phyloP scores from a whole-genome alignment of 2,797 vertebrate species.

The Podarcis lilfordi region DNA sequence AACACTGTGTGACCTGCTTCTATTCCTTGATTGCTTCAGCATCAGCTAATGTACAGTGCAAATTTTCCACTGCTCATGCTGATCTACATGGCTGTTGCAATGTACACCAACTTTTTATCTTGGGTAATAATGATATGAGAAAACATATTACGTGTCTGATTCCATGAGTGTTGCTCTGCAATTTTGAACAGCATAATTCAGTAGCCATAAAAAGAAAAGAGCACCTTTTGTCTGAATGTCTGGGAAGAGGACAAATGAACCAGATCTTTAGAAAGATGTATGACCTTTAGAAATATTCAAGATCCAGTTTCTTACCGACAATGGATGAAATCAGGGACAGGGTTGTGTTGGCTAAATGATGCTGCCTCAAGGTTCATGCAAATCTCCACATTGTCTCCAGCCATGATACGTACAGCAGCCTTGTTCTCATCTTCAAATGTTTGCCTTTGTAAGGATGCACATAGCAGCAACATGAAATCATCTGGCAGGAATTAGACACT shows the following conservation, averaged over 20 bases:
- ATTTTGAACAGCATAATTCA: background rate
- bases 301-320: slow-evolving; percentile 85
- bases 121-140: background rate
- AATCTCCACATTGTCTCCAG: slow-evolving; percentile 98
- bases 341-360: slow-evolving; percentile 96
- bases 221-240: background rate
- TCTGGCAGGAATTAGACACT: slow-evolving; percentile 77
- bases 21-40: background rate
- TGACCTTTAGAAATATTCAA: slow-evolving; percentile 6
- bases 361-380: slow-evolving; percentile 96
- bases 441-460: slow-evolving; percentile 93
- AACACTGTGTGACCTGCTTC: background rate
- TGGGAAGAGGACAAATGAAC: background rate
- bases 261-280: background rate
- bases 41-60: background rate
- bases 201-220: background rate
- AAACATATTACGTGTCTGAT: background rate
- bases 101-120: background rate
- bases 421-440: slow-evolving; percentile 98
- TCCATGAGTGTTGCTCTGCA: background rate
- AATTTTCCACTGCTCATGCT: background rate
- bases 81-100: no score
- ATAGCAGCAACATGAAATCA: slow-evolving; percentile 96
- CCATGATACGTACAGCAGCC: slow-evolving; percentile 93
- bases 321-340: slow-evolving; percentile 97